Base-by-base conservation (phyloP, 2,888 invertebrate species). In the Eugnorisma glareosa region DNA sequence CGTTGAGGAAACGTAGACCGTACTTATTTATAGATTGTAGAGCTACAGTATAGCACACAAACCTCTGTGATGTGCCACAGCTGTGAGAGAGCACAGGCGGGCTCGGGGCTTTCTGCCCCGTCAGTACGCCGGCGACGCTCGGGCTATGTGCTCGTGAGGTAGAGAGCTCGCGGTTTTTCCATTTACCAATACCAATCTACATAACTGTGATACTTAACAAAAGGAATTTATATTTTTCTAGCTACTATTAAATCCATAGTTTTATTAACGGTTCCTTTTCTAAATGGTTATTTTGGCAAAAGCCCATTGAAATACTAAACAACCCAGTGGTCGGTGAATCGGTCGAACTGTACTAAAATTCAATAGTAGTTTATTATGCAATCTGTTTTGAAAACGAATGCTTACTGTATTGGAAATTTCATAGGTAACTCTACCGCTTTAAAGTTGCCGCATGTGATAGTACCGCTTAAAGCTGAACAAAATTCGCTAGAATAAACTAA, bases 41-140 rank as follows among this genome's bases (percentile, higher is more conserved):
- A 78, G 70, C 57, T 72, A 75, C 59, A 59, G 77, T 73, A 66
- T 69, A 84, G 54, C 77, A 73, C 73, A 74, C 72, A 74, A 64
- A 68, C 61, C 54, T 75, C 66, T 64, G 76, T 75, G 85, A 75
- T 85, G 76, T 75, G 68, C 66, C 64, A 66, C 77, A 77, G 74
- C 74, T 81, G 83, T 73, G 35, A 73, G 45, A 68, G 64, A 57
- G 48, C 57, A 75, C 57, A 75, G 37, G 37, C 66, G 71, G 77
- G 66, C 85, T n/a, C n/a, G n/a, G 68, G 73, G 71, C 73, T 73
- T 75, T 72, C n/a, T n/a, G n/a, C n/a, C n/a, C 43, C 71, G 77
- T 82, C 88, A 92, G 92, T 92, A 83, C 84, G 86, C 82, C 90
- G 91, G 90, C 90, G 87, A 88, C 90, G 90, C 88, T 89, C 90